These are phyloP conservation scores for Aeoliscus strigatus DNA, from an alignment of 2,797 vertebrate genomes.

Conservation along the genomic window DNA sequence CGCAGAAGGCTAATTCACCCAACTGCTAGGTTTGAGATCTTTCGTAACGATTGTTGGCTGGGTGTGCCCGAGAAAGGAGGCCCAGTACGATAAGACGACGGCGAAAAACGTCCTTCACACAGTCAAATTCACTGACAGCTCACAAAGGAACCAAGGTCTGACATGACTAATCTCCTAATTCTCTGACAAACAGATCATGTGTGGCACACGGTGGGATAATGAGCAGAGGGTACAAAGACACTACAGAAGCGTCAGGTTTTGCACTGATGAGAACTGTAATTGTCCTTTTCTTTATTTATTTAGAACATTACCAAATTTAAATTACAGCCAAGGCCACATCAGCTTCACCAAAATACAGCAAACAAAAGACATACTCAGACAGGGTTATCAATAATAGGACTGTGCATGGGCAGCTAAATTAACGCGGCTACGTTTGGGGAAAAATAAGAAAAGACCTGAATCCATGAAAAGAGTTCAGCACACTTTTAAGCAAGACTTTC, in stretches of 20 bases:
- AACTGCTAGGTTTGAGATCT: conserved; percentile 39
- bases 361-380: too few relatives aligned
- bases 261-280: conserved; percentile 28
- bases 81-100: conserved; percentile 30
- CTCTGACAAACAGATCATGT: conserved; percentile 61
- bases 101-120: conserved; percentile 58
- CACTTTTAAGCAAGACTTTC: conserved; percentile 23
- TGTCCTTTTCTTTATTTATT: conserved; percentile 15
- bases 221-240: conserved; percentile 27
- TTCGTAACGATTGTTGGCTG: conserved; percentile 44
- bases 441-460: conserved; percentile 39
- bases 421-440: conserved; percentile 17
- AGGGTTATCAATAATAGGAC: too few relatives aligned
- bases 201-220: conserved; percentile 18
- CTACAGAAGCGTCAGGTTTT: conserved; percentile 25
- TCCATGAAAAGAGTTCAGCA: conserved; percentile 43
- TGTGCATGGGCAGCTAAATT: too few relatives aligned
- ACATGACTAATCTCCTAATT: conserved; percentile 64
- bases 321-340: conserved; percentile 24
- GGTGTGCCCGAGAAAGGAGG: conserved; percentile 29
- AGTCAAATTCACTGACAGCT: conserved; percentile 52
- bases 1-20: conserved; percentile 30
- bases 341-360: conserved; percentile 9
- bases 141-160: conserved; percentile 52
- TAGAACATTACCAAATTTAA: conserved; percentile 1